Evolutionary conservation across 2,888 invertebrate species (phyloP), one percentile per base, ranked within the genome.

Genomic region (Drepana falcataria): DNA sequence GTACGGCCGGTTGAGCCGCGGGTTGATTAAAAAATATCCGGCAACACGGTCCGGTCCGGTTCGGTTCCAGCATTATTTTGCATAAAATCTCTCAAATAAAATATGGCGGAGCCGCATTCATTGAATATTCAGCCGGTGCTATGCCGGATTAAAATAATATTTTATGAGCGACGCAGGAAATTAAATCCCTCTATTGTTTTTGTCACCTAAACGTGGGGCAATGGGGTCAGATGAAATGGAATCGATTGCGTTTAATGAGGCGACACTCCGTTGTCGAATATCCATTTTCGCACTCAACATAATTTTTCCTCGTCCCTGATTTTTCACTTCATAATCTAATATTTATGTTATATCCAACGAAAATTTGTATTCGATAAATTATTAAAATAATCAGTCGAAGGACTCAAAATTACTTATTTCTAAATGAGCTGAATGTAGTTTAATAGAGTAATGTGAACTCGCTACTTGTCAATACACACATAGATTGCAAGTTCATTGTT

Each of bases 181-280:
- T 87, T 85, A 83, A 86, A 85, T 71, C 73, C 73, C 76, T 81
- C 81, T 76, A 81, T 85, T 84, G 83, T 83, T 83, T 81, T 80
- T 76, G 75, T 75, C 81, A 74, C 73, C 73, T 70, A 68, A 71
- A 70, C 66, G 68, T 66, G 58, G 57, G 56, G 73, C 69, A 75
- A 76, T 68, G 67, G 64, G 54, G 58, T 59, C 55, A 65, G 66
- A 70, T 69, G 68, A 65, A 65, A 60, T 52, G 59, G 60, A 60
- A 65, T 65, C 61, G 55, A 52, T 58, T 54, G 51, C 49, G 47
- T 35, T 35, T 40, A 40, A 44, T 44, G 47, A 49, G 35, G 35
- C 51, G 47, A 34, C 51, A 37, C 49, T 44, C 33, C 59, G 62
- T 58, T 57, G 58, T 59, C 48, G 55, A 48, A 49, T 40, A 34